Percentiles rank a stretch among this genome's conserved stretches.
Evolutionary conservation across 2,888 invertebrate species (phyloP).

Genomic region (Tinea semifulvella): DNA sequence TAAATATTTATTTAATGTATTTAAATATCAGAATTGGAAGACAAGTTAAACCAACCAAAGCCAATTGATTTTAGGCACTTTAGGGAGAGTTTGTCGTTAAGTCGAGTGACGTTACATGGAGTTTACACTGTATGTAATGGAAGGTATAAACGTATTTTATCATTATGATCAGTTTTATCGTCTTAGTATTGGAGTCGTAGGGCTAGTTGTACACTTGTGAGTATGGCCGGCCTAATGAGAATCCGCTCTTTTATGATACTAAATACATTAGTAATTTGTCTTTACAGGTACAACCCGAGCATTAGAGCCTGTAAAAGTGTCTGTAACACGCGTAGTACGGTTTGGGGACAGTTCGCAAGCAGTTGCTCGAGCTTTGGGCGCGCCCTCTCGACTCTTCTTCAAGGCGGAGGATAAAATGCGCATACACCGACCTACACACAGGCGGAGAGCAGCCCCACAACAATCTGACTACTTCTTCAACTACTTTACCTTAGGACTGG

Average conservation of each 20-base stretch:
- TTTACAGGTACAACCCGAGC: constrained; percentile 66
- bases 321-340: constrained; percentile 74
- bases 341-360: constrained; percentile 91
- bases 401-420: constrained; percentile 99
- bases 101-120: too few relatives aligned
- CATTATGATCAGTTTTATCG: too few relatives aligned
- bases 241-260: background rate
- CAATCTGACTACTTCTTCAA: constrained; percentile 98
- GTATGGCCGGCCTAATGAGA: too few relatives aligned
- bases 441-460: constrained; percentile 77
- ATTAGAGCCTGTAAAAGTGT: constrained; percentile 67
- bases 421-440: constrained; percentile 90
- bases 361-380: constrained; percentile 88
- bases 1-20: too few relatives aligned
- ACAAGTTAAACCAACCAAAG: too few relatives aligned
- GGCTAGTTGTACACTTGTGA: too few relatives aligned
- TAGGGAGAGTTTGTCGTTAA: too few relatives aligned
- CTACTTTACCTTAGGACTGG: constrained; percentile 95
- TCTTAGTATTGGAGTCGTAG: too few relatives aligned
- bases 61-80: too few relatives aligned
- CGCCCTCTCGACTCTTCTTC: constrained; percentile 92
- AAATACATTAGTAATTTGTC: background rate
- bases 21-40: too few relatives aligned
- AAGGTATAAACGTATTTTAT: too few relatives aligned
- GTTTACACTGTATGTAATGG: too few relatives aligned